Base-by-base conservation (phyloP, 2,888 invertebrate genomes). In the Heliconius ismenius region DNA sequence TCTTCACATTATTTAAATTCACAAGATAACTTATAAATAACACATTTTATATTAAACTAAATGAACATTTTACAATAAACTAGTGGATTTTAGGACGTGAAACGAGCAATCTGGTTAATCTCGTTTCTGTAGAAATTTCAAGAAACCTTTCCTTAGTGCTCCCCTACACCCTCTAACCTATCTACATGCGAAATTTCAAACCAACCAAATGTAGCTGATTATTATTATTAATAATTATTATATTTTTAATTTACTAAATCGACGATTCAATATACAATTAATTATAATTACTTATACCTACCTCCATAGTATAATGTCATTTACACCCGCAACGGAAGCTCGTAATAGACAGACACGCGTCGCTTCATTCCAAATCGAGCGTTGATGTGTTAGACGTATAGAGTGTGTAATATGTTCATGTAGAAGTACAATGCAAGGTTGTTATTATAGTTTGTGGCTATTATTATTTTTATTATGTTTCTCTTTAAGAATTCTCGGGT, bases 261-360 rank as follows among this genome's bases (percentile, higher is more conserved):
- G n/a, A 64, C n/a, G 32, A 1, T 65, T 26, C 36, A 21, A 32
- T 36, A 24, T 21, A 67, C 13, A 24, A 39, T 24, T 26, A 26
- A n/a, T 24, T 62, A 70, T 36, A 10, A 49, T 49, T 58, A 70
- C 15, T 18, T 24, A 15, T n/a, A n/a, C 28, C 11, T 69, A 69
- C 28, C 10, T 54, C 11, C 39, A 39, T 39, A 39, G 32, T 54
- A 58, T 32, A 28, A 54, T 39, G n/a, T 65, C 36, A 15, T 32
- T 54, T 54, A 70, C 32, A 54, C 18, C 36, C 49, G 62, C 39
- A 58, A 18, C 63, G 75, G 75, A 70, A 75, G 75, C 75, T 64
- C 75, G 70, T 75, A 62, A 49, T 24, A 24, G 75, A 13, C 36
- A 26, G 70, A 74, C 67, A 74, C 54, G 75, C 70, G 70, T 70